These are phyloP conservation scores for Encarsia formosa DNA, from an alignment of 2,888 invertebrate genomes.

Conservation along the genomic window DNA sequence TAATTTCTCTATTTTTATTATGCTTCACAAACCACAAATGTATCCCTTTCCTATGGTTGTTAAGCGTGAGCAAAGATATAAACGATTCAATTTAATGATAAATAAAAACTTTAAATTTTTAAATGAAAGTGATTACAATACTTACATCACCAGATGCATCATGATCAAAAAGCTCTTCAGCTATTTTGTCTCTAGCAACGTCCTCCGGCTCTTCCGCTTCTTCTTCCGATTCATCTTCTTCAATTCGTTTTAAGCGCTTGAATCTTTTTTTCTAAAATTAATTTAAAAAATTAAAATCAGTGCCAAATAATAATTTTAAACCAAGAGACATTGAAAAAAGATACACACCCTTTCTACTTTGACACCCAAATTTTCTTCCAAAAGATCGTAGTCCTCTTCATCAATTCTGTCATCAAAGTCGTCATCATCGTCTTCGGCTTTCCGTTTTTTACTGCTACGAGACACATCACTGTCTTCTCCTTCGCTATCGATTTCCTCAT, in stretches of 20 bases:
- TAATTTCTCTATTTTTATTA: neutral
- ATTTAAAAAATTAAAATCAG: no score
- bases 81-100: conserved; percentile 24
- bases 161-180: conserved; percentile 77
- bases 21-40: conserved; percentile 29
- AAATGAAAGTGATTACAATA: conserved; percentile 32
- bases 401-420: conserved; percentile 88
- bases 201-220: conserved; percentile 71
- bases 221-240: conserved; percentile 90
- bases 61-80: conserved; percentile 23
- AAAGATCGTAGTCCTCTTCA: conserved; percentile 96
- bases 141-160: conserved; percentile 80
- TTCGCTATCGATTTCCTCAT: conserved; percentile 73
- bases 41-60: conserved; percentile 34
- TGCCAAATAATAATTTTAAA: no score
- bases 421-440: conserved; percentile 80
- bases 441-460: conserved; percentile 62
- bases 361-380: conserved; percentile 96
- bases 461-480: conserved; percentile 23
- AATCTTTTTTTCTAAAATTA: conserved; percentile 91
- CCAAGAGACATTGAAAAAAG: no score
- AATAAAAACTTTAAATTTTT: neutral
- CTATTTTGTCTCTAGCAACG: conserved; percentile 81
- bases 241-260: conserved; percentile 75
- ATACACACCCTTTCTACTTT: conserved; percentile 77